These are phyloP conservation scores for Turritopsis rubra DNA, from an alignment of 30 jellyfish, hydroid and myxozoan genomes.

Conservation along the genomic window DNA sequence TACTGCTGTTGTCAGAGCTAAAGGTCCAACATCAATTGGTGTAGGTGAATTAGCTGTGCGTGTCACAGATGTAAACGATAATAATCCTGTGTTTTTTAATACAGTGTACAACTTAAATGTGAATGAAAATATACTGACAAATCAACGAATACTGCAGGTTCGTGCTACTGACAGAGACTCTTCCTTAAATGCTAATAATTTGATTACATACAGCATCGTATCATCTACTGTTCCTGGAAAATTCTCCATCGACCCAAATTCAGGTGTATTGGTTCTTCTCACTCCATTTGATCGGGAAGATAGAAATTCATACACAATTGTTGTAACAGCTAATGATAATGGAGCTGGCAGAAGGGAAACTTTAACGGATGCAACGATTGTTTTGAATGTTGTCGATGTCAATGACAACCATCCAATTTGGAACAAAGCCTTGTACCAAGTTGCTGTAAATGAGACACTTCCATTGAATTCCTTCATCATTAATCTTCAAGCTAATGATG, in stretches of 20 bases:
- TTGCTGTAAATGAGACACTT: constrained; percentile 39
- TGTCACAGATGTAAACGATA: constrained; percentile 61
- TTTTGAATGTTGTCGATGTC: constrained; percentile 48
- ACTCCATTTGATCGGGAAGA: not conserved
- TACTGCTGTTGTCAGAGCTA: constrained; percentile 53
- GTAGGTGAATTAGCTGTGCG: constrained; percentile 42
- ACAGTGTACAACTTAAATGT: constrained; percentile 23
- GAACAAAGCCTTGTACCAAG: constrained; percentile 45
- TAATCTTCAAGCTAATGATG: constrained; percentile 59
- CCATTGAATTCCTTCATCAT: constrained; percentile 36
- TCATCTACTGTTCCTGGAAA: not conserved
- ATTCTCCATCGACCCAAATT: constrained; percentile 22
- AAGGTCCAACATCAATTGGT: constrained; percentile 54
- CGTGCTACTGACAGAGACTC: constrained; percentile 55
- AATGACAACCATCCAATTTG: constrained; percentile 82
- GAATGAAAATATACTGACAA: constrained; percentile 25
- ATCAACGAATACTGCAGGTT: constrained; percentile 25
- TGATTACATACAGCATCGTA: not conserved
- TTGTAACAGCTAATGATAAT: constrained; percentile 33
- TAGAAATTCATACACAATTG: not conserved
- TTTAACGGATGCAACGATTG: constrained; percentile 32
- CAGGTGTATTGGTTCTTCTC: constrained; percentile 28
- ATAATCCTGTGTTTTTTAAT: constrained; percentile 47
- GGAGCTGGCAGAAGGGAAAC: constrained; percentile 10
- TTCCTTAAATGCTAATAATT: constrained; percentile 25